Evolutionary conservation across 2,797 vertebrate species (phyloP), one percentile per base, ranked within the genome.

Genomic region (Phrynocephalus vlangalii): DNA sequence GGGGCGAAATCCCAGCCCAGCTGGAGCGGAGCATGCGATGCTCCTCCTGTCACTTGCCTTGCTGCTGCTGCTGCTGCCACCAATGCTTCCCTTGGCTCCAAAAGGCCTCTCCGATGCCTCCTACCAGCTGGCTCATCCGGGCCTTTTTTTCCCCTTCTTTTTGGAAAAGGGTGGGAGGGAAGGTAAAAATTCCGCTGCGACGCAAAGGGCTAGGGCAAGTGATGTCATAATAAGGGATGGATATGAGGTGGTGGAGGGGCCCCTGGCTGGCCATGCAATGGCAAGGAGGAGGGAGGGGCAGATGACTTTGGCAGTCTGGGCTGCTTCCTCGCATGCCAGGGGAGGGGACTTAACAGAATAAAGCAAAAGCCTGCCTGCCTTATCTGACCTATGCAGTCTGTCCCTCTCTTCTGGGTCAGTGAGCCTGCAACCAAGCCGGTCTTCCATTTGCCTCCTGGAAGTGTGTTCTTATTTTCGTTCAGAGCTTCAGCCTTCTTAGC

Each of bases 181-280:
- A 77, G 15, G 33, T n/a, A 67, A 60, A 50, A 30, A 67, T 70
- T 44, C 50, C 18, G n/a, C 44, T 77, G 83, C 15, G 48, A 68
- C 5, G 20, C 89, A 73, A 91, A 76, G 88, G 88, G 92, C 83
- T 86, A 67, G 72, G 56, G 3, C 5, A 7, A 82, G 60, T 94
- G 95, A 94, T 87, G 94, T 95, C 95, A 95, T 84, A 76, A 95
- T 84, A 76, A 13, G 44, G 82, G 89, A 82, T 52, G 68, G 24
- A 89, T 63, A 81, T 73, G 79, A 89, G 90, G 90, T 84, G 91
- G 66, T 77, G 90, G 48, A 86, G 82, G 90, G 85, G 91, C 89
- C 92, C 90, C 93, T 71, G 70, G 44, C 24, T 16, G 26, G 26
- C 78, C 95, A 94, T 88, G 90, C 94, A 94, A 95, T 91, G 91